These are phyloP conservation scores for Rotaria sp. DNA, from an alignment of 2,888 invertebrate genomes.

Conservation along the genomic window DNA sequence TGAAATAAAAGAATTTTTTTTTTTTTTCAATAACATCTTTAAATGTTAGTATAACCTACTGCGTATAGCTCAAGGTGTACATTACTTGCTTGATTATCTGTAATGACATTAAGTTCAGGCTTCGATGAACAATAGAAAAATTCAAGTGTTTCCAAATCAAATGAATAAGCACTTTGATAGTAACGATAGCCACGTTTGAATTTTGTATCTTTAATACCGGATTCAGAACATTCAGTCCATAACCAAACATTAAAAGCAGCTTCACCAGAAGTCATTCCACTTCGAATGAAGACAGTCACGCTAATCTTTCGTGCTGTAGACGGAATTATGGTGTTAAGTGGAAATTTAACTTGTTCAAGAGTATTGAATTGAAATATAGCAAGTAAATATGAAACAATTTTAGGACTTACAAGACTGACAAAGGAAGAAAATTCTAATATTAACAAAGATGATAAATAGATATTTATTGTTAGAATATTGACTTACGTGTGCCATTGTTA, in stretches of 20 bases:
- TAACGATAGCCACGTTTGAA: background rate
- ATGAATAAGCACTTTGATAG: background rate
- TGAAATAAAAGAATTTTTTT: too few relatives aligned
- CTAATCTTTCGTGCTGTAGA: background rate
- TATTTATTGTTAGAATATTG: background rate
- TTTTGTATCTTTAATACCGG: background rate
- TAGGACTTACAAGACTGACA: background rate
- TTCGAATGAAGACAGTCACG: background rate
- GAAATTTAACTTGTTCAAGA: background rate
- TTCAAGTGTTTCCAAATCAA: background rate
- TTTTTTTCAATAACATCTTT: too few relatives aligned
- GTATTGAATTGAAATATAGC: background rate
- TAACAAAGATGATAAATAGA: background rate
- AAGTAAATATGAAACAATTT: background rate
- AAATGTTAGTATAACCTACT: background rate
- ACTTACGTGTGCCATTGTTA: background rate
- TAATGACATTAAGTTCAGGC: background rate
- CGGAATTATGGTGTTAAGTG: background rate
- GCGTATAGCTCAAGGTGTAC: background rate
- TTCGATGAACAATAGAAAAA: background rate
- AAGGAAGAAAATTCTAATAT: background rate
- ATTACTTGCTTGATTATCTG: background rate
- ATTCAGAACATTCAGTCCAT: background rate
- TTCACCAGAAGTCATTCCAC: background rate
- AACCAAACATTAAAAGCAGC: background rate